Evolutionary conservation across 2,797 vertebrate species (phyloP).

Genomic region (Brachyalestes nurse): DNA sequence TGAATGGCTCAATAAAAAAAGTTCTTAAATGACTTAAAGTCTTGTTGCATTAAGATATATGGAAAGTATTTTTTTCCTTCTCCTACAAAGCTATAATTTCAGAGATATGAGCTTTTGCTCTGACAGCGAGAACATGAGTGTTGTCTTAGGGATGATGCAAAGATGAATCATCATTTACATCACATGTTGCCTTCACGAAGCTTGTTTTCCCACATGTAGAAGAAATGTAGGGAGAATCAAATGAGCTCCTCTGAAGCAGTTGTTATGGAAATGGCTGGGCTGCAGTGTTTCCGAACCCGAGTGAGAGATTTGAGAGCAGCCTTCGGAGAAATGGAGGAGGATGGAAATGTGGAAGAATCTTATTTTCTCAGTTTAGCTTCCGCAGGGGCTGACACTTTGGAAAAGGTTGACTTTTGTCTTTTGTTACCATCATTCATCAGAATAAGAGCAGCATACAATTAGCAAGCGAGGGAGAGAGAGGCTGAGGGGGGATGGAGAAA

Average conservation of each 20-base stretch:
- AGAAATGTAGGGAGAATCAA: neutral
- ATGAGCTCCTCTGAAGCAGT: neutral
- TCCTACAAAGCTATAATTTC: neutral
- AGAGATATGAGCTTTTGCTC: neutral
- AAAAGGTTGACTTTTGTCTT: slow-evolving; percentile 23
- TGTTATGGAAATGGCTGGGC: neutral
- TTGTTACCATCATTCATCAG: slow-evolving; percentile 65
- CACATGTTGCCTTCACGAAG: neutral
- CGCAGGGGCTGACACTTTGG: slow-evolving; percentile 8
- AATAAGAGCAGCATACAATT: slow-evolving; percentile 63
- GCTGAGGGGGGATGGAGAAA: slow-evolving; percentile 11
- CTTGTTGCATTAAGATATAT: neutral
- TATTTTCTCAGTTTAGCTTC: neutral
- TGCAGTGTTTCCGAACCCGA: neutral
- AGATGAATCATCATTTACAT: neutral
- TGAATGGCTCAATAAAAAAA: too few relatives aligned
- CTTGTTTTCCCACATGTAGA: neutral
- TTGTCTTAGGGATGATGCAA: neutral
- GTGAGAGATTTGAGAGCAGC: neutral
- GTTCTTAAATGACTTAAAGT: too few relatives aligned
- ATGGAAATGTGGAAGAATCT: neutral
- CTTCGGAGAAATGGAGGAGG: slow-evolving; percentile 6
- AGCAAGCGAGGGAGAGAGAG: slow-evolving; percentile 39
- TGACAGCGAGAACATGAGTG: neutral
- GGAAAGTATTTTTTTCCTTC: neutral